Evolutionary conservation across 35 echinoderm and acorn worm species (phyloP).

Genomic region (Heliocidaris erythrogramma): DNA sequence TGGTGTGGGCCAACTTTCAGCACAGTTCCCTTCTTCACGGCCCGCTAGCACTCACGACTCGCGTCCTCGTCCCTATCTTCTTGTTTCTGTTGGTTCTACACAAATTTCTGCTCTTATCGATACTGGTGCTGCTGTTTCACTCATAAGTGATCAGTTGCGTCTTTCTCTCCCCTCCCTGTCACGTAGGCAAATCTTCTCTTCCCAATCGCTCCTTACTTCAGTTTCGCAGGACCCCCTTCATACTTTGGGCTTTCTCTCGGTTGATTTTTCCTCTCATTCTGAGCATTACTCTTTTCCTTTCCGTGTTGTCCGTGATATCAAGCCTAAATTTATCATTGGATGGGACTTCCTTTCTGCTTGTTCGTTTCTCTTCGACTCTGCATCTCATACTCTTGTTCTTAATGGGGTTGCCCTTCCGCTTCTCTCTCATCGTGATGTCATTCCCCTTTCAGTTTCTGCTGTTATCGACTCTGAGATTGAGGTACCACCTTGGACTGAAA

Average conservation of each 20-base stretch:
- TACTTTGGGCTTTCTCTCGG: neutral
- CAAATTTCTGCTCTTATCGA: constrained; percentile 21
- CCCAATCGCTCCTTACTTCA: neutral
- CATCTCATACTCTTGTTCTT: neutral
- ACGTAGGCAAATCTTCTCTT: neutral
- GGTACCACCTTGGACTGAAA: neutral
- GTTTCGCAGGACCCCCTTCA: neutral
- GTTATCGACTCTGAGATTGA: neutral
- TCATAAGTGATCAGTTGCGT: neutral
- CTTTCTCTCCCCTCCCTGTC: neutral
- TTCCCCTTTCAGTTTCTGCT: neutral
- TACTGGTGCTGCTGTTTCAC: constrained; percentile 30
- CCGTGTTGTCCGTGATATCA: neutral
- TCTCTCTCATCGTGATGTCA: neutral
- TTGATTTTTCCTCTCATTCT: constrained; percentile 11
- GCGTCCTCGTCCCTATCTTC: neutral
- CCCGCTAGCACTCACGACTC: neutral
- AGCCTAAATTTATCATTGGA: neutral
- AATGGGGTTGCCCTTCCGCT: neutral
- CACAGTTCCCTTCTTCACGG: neutral
- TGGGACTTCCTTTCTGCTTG: neutral
- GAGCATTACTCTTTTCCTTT: neutral
- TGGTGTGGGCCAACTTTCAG: constrained; percentile 47
- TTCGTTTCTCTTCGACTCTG: neutral
- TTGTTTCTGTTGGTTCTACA: neutral